Evolutionary conservation across 2,797 vertebrate genomes (phyloP).

Genomic region (Psittacula echo): DNA sequence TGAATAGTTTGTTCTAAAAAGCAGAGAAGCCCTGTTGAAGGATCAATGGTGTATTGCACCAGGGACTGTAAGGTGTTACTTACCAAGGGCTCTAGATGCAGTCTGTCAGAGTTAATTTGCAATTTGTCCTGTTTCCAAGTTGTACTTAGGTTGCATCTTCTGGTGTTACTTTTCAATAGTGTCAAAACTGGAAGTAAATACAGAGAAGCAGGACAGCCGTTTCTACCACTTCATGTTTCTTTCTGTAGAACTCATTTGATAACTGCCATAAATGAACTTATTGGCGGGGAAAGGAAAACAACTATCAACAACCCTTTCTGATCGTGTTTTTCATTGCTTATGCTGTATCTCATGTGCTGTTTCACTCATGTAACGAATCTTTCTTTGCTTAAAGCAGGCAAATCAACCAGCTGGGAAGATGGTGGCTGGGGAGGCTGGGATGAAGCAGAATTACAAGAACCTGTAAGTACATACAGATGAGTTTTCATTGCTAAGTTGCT

Average conservation of each 20-base stretch:
- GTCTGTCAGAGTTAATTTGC: neutral
- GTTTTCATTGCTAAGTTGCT: neutral
- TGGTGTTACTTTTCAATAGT: neutral
- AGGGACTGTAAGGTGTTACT: neutral
- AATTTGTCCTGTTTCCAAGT: neutral
- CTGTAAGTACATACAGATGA: slow-evolving; percentile 67
- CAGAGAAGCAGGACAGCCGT: neutral
- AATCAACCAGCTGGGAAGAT: slow-evolving; percentile 90
- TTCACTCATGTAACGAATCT: neutral
- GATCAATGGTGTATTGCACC: neutral
- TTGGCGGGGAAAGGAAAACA: neutral
- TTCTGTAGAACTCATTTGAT: neutral
- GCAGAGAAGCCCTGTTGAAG: neutral
- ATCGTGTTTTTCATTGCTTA: neutral
- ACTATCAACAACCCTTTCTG: neutral
- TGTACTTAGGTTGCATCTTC: neutral
- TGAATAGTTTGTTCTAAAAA: neutral
- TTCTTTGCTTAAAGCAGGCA: slow-evolving; percentile 76
- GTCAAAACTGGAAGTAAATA: neutral
- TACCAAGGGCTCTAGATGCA: neutral
- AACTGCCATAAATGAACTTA: neutral
- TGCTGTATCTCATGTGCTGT: neutral
- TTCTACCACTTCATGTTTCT: neutral
- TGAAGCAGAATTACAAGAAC: slow-evolving; percentile 77
- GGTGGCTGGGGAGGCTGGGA: slow-evolving; percentile 96